Percentiles rank a stretch among this genome's conserved stretches.
Conservation (phyloP, 2,888 invertebrate species). For the Pediacus dermestoides region DNA sequence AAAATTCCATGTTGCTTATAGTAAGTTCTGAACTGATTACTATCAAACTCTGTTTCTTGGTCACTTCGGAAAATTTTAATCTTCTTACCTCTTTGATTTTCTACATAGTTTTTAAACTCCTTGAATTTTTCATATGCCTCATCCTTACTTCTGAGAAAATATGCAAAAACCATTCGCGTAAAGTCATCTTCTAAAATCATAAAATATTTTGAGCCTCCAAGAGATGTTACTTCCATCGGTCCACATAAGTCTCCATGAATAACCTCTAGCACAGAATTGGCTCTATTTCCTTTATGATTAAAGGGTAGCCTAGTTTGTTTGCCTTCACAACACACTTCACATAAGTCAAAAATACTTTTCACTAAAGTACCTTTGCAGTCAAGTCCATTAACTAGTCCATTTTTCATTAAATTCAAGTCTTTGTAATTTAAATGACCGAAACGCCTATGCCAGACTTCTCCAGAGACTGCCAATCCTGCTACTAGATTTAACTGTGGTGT, state of each 20-base stretch:
- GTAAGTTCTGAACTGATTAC: conserved; percentile 14
- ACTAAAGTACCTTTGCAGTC: background rate
- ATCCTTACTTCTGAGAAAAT: conserved; percentile 20
- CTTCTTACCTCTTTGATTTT: conserved; percentile 14
- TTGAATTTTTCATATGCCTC: conserved; percentile 17
- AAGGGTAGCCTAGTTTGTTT: conserved; percentile 31
- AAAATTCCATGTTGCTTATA: conserved; percentile 28
- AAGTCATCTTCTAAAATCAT: conserved; percentile 15
- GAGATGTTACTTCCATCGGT: conserved; percentile 20
- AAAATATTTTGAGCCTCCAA: conserved; percentile 20
- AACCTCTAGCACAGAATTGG: conserved; percentile 25
- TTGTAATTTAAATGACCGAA: conserved; percentile 19
- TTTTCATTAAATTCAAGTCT: conserved; percentile 16
- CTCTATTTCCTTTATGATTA: conserved; percentile 19
- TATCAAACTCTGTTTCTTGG: conserved; percentile 17
- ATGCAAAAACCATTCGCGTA: conserved; percentile 18
- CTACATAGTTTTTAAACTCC: conserved; percentile 15
- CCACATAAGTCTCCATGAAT: conserved; percentile 32
- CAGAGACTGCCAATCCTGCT: background rate
- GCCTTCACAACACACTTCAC: conserved; percentile 27
- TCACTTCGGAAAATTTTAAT: conserved; percentile 18
- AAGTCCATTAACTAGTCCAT: conserved; percentile 6
- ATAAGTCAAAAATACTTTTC: background rate
- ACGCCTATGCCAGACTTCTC: conserved; percentile 23
- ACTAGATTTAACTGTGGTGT: background rate